Percentiles rank a stretch among this genome's conserved stretches.
Conservation (phyloP, 35 echinoderm and acorn worm species). For the Anneissia japonica region DNA sequence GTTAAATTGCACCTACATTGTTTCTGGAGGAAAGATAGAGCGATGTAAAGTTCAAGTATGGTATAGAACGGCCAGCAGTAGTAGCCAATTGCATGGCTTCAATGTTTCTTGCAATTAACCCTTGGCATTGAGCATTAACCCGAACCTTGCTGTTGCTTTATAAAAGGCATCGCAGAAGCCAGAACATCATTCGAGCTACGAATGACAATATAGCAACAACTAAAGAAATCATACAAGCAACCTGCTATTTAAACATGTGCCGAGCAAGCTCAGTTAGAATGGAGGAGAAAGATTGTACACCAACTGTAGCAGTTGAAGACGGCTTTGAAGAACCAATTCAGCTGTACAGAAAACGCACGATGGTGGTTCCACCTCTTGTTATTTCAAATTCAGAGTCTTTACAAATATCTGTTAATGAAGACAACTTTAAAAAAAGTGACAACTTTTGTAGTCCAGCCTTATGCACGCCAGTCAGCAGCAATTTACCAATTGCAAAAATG, state of each 20-base stretch:
- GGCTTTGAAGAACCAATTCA: background rate
- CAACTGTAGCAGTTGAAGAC: background rate
- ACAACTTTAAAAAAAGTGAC: background rate
- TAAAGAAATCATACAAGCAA: background rate
- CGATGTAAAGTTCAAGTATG: too few relatives aligned
- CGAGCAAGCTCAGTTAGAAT: background rate
- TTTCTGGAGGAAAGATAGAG: too few relatives aligned
- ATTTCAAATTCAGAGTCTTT: background rate
- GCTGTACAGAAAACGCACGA: background rate
- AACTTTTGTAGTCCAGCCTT: background rate
- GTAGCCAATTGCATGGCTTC: background rate
- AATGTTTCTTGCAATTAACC: too few relatives aligned
- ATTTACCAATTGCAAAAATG: background rate
- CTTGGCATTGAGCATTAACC: background rate
- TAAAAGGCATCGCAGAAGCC: background rate
- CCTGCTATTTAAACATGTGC: background rate
- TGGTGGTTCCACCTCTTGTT: background rate
- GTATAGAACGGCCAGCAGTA: background rate
- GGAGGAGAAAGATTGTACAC: background rate
- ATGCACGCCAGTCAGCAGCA: background rate
- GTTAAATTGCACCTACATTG: too few relatives aligned
- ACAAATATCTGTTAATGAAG: background rate
- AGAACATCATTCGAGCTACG: background rate
- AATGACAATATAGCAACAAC: background rate
- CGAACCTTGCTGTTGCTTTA: background rate